phyloP scores from a whole-genome alignment of 2,888 invertebrate species.

The Drosophila phalerata region DNA sequence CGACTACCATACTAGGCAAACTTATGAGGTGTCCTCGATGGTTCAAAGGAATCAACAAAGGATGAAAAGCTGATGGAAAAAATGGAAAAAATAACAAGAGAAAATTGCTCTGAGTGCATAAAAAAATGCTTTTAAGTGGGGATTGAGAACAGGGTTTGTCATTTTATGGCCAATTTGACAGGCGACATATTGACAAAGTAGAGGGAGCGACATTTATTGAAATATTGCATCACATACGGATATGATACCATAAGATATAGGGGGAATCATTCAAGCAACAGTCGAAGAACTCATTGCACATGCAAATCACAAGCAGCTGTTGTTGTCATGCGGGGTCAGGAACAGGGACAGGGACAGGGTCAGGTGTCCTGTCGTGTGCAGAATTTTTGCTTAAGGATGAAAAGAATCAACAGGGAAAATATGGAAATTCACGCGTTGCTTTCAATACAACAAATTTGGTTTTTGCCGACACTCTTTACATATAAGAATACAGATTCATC shows the following conservation, averaged over 20 bases:
- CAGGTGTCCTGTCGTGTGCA: constrained; percentile 49
- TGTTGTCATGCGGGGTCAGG: background rate
- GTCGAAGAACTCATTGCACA: constrained; percentile 33
- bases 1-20: constrained; percentile 12
- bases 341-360: background rate
- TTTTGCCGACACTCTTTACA: constrained; percentile 29
- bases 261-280: constrained; percentile 7
- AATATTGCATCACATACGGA: constrained; percentile 38
- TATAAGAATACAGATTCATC: constrained; percentile 18
- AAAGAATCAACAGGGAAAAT: constrained; percentile 33
- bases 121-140: constrained; percentile 45
- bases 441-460: constrained; percentile 60
- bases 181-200: constrained; percentile 50
- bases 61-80: constrained; percentile 5
- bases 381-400: constrained; percentile 17
- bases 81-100: constrained; percentile 28
- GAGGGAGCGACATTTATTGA: constrained; percentile 50
- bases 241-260: background rate
- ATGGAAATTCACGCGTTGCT: constrained; percentile 56
- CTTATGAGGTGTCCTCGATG: constrained; percentile 32
- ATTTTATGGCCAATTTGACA: constrained; percentile 63
- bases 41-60: constrained; percentile 35
- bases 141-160: constrained; percentile 25
- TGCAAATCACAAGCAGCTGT: constrained; percentile 35
- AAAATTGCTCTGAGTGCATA: constrained; percentile 44